Evolutionary conservation across 2,888 invertebrate genomes (phyloP).

Genomic region (Chrysina gloriosa): DNA sequence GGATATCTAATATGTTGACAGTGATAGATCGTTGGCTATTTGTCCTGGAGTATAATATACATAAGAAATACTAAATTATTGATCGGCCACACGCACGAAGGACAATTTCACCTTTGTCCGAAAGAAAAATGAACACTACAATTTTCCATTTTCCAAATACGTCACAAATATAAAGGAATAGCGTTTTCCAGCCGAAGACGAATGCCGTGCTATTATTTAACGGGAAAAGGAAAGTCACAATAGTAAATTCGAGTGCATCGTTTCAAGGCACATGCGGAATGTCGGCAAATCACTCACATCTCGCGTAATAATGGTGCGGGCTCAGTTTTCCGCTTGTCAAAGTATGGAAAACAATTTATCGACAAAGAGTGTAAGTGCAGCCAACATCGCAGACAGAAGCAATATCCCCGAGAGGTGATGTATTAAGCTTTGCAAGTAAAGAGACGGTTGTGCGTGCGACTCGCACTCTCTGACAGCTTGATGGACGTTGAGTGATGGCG

Average conservation of each 20-base stretch:
- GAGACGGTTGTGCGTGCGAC: slow-evolving; percentile 56
- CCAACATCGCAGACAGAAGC: slow-evolving; percentile 47
- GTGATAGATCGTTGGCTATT: slow-evolving; percentile 18
- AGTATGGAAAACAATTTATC: slow-evolving; percentile 51
- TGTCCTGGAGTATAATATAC: slow-evolving; percentile 18
- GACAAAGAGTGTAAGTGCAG: slow-evolving; percentile 45
- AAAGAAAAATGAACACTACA: slow-evolving; percentile 40
- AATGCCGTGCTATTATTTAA: slow-evolving; percentile 48
- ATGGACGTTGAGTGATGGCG: slow-evolving; percentile 61
- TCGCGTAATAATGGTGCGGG: slow-evolving; percentile 43
- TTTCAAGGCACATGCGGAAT: slow-evolving; percentile 39
- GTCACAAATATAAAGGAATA: slow-evolving; percentile 46
- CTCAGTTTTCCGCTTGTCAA: slow-evolving; percentile 49
- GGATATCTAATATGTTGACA: slow-evolving; percentile 17
- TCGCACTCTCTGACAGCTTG: slow-evolving; percentile 56
- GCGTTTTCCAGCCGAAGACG: slow-evolving; percentile 45
- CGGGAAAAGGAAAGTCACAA: slow-evolving; percentile 37
- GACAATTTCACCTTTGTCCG: slow-evolving; percentile 32
- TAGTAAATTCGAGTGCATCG: slow-evolving; percentile 41
- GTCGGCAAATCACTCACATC: slow-evolving; percentile 37
- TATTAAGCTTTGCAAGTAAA: slow-evolving; percentile 50
- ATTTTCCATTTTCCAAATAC: slow-evolving; percentile 43
- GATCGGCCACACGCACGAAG: slow-evolving; percentile 21
- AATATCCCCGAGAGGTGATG: slow-evolving; percentile 51
- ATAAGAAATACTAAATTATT: slow-evolving; percentile 32